A percentile compares a stretch with the other conserved stretches of the same genome.
Evolutionary conservation across 2,797 vertebrate species (phyloP).

Genomic region (Etheostoma nigrum): DNA sequence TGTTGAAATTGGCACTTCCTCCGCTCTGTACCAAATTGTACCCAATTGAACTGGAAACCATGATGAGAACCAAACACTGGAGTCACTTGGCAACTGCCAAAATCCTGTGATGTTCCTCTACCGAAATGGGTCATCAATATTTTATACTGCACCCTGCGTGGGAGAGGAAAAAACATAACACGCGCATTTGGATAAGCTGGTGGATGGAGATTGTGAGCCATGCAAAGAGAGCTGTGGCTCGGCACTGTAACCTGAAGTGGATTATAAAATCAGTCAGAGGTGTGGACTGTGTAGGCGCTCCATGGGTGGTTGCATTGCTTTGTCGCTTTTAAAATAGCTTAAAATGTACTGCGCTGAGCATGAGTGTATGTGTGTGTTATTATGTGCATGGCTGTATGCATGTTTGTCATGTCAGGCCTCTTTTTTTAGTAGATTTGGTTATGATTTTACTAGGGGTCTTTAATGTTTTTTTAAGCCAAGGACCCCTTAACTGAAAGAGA

Average conservation of each 20-base stretch:
- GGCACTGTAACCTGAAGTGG: constrained; percentile 9
- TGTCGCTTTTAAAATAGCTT: constrained; percentile 2
- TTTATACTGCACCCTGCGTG: background rate
- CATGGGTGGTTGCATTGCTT: constrained; percentile 1
- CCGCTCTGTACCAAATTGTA: no score
- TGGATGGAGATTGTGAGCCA: background rate
- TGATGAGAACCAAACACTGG: background rate
- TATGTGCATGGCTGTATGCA: no score
- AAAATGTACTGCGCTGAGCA: background rate
- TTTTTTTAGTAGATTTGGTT: no score
- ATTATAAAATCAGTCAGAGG: background rate
- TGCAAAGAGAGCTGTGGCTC: background rate
- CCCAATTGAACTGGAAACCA: no score
- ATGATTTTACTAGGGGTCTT: no score
- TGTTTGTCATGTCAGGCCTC: no score
- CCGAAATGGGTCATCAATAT: background rate
- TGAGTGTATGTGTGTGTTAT: background rate
- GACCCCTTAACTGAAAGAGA: no score
- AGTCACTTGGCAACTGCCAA: background rate
- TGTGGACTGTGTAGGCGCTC: constrained; percentile 1
- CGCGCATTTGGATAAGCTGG: background rate
- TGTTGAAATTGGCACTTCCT: no score
- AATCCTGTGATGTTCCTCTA: background rate
- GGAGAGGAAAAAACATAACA: background rate
- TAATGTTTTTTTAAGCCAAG: no score